A percentile compares a stretch with the other conserved stretches of the same genome.
phyloP scores from a whole-genome alignment of 2,797 vertebrate species.

The Sebastes hubbsi region DNA sequence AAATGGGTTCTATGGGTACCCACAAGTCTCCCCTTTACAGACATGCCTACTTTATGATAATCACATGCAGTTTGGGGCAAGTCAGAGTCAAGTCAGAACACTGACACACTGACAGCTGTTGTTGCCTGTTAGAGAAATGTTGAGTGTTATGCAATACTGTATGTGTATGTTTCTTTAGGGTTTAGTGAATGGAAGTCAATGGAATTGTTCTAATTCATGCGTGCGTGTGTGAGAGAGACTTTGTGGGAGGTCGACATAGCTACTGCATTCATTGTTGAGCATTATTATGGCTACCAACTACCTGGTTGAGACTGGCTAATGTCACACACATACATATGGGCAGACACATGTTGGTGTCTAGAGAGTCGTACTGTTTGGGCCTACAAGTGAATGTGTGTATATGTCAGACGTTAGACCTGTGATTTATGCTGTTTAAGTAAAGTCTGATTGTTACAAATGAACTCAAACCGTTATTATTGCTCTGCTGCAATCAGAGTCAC shows the following conservation, averaged over 20 bases:
- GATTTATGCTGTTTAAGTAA: slow-evolving; percentile 81
- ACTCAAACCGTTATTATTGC: slow-evolving; percentile 68
- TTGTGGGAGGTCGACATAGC: slow-evolving; percentile 64
- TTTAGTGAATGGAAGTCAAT: slow-evolving; percentile 9
- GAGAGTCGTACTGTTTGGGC: slow-evolving; percentile 19
- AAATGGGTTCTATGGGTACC: too few relatives aligned
- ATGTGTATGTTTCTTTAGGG: too few relatives aligned
- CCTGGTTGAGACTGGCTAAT: slow-evolving; percentile 60
- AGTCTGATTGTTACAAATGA: slow-evolving; percentile 83
- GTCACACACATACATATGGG: slow-evolving; percentile 29
- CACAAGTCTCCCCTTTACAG: too few relatives aligned
- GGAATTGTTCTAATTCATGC: neutral
- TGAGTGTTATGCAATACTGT: too few relatives aligned
- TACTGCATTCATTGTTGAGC: slow-evolving; percentile 55
- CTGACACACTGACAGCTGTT: too few relatives aligned
- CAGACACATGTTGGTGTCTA: slow-evolving; percentile 37
- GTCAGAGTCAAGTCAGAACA: too few relatives aligned
- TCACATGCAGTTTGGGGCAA: too few relatives aligned
- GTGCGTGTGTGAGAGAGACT: neutral
- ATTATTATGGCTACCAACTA: slow-evolving; percentile 64
- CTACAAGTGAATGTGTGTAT: neutral
- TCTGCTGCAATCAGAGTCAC: slow-evolving; percentile 55
- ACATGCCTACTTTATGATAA: too few relatives aligned
- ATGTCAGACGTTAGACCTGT: slow-evolving; percentile 51
- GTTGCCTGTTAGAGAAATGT: too few relatives aligned